Percentiles rank a stretch among this genome's conserved stretches.
These are phyloP conservation scores for Atractosteus spatula DNA, from an alignment of 2,113 vertebrate genomes.

Conservation along the genomic window DNA sequence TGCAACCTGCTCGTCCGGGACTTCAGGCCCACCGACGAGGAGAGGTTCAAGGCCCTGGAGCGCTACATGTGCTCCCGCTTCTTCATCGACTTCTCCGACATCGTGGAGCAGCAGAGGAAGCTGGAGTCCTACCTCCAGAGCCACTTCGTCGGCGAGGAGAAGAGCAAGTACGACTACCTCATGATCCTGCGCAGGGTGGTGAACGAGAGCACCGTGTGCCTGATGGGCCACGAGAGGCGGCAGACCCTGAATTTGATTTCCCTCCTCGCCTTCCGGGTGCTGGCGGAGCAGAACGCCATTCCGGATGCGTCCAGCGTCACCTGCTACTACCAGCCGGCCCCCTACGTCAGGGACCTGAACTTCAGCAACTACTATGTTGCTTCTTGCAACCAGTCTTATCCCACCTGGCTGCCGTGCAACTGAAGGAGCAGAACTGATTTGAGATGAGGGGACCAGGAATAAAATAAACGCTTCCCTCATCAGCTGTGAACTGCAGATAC, in stretches of 20 bases:
- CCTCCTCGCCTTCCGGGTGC: conserved; percentile 82
- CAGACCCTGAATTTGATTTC: conserved; percentile 96
- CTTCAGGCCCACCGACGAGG: conserved; percentile 80
- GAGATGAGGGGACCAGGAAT: conserved; percentile 32
- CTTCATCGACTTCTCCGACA: conserved; percentile 98
- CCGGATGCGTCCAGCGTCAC: conserved; percentile 89
- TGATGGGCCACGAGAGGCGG: conserved; percentile 93
- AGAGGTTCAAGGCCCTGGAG: conserved; percentile 87
- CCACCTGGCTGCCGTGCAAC: conserved; percentile 96
- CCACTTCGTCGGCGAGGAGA: conserved; percentile 92
- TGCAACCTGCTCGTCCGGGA: conserved; percentile 92
- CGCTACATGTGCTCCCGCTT: conserved; percentile 98
- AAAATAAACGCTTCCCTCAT: not conserved
- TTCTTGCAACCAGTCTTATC: conserved; percentile 83
- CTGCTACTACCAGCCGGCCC: conserved; percentile 96
- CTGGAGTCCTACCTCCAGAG: conserved; percentile 95
- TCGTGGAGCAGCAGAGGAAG: conserved; percentile 91
- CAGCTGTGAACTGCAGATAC: not conserved
- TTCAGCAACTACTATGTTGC: conserved; percentile 97
- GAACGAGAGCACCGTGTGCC: conserved; percentile 96
- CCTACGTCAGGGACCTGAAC: conserved; percentile 89
- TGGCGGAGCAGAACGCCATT: conserved; percentile 91
- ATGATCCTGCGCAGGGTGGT: conserved; percentile 89
- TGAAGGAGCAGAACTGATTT: conserved; percentile 46
- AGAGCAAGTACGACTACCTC: conserved; percentile 95